Evolutionary conservation across 2,113 vertebrate species (phyloP).

Genomic region (Festucalex cinctus): DNA sequence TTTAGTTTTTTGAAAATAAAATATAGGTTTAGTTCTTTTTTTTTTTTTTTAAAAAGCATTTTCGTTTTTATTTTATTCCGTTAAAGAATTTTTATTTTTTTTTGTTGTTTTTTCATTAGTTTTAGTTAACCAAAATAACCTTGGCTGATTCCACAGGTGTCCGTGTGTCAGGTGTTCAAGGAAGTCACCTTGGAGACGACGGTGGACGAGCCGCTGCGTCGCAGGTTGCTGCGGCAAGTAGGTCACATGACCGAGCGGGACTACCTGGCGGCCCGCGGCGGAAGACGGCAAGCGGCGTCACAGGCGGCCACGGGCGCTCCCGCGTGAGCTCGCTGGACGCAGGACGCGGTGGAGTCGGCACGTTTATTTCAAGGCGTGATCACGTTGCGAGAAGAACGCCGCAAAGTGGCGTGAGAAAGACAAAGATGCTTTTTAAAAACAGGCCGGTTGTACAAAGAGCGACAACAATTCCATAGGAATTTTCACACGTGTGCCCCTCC

Average conservation of each 20-base stretch:
- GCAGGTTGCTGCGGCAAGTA: slow-evolving; percentile 73
- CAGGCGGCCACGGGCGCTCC: background rate
- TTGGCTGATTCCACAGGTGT: slow-evolving; percentile 77
- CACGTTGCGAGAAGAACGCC: background rate
- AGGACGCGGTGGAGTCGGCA: background rate
- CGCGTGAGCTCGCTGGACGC: background rate
- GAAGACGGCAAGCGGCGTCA: slow-evolving; percentile 25
- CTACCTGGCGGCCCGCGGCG: slow-evolving; percentile 65
- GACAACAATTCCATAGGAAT: slow-evolving; percentile 95
- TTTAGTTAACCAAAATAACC: no score
- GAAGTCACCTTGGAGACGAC: slow-evolving; percentile 83
- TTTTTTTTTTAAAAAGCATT: no score
- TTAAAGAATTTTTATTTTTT: no score
- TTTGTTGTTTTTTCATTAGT: no score
- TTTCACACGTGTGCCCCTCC: slow-evolving; percentile 48
- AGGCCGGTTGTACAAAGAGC: slow-evolving; percentile 50
- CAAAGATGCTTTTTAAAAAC: slow-evolving; percentile 29
- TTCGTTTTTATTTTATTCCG: no score
- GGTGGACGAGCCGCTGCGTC: slow-evolving; percentile 66
- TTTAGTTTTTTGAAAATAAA: no score
- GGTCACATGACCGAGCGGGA: slow-evolving; percentile 72
- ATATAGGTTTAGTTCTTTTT: no score
- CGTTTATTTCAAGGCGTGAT: background rate
- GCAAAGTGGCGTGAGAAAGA: slow-evolving; percentile 12
- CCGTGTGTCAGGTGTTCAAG: slow-evolving; percentile 79